Evolutionary conservation across 2,888 invertebrate genomes (phyloP), one percentile per base, ranked within the genome.

Genomic region (Sipunculus nudus): DNA sequence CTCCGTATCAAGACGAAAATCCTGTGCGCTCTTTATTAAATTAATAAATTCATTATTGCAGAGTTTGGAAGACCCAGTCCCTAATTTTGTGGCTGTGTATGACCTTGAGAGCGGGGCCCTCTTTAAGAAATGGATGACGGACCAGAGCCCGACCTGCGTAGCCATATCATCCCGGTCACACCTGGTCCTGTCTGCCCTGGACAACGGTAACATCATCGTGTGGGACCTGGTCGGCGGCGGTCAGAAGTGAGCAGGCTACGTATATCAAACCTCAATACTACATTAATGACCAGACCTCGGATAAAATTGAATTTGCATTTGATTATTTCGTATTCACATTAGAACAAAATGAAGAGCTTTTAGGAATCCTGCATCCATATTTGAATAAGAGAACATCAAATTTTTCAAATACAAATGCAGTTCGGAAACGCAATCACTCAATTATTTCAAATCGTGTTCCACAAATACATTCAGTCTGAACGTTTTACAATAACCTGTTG

Each of bases 101-200:
- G 94, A 94, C 85, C 87, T 94, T 47, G 92, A 92, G 84, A 93
- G 92, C 66, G 94, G 94, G 54, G 93, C 93, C 0, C 83, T 94
- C 71, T 94, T 94, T 86, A 93, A 93, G 85, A 94, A 93, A 84
- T 93, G 93, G 92, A 93, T 93, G 84, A 92, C 93, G 1, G 90
- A 90, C 28, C 90, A 90, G 68, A 91, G 91, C 83, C 92, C 92
- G 2, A 91, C 90, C 4, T 90, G 92, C n/a, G 85, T 94, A 72
- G 92, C 92, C 71, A 93, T 94, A 82, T 92, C 92, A 75, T 92
- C 92, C 23, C 88, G 88, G 63, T 91, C 92, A 75, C 92, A 93
- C 32, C 89, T 93, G 54, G 93, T 94, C 29, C 89, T 94, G 53
- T 92, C 92, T 25, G 92, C 92, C 0, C 86, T 93, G 8, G 91